Evolutionary conservation across 2,888 invertebrate species (phyloP), one percentile per base, ranked within the genome.

Genomic region (Xestia rhomboidea): DNA sequence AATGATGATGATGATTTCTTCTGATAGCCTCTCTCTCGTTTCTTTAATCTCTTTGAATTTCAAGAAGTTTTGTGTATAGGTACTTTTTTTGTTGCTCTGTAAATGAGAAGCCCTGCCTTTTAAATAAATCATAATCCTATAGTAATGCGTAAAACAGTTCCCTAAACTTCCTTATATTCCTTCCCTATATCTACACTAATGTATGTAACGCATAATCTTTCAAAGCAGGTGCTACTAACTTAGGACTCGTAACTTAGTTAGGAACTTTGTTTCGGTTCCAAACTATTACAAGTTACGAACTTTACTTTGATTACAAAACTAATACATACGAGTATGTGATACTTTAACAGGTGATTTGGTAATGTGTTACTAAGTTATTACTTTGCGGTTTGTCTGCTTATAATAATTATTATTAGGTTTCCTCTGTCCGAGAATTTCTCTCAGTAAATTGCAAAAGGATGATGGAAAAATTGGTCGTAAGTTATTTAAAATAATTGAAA

Each of bases 281-380:
- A 82, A 82, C 82, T 82, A 69, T 86, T 77, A 86, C 60, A 72
- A 69, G 83, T 83, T 69, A 41, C 21, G 13, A 83, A 83, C 77
- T 49, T 80, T 64, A 83, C 71, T 83, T 86, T 82, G 82, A 82
- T 82, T 77, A 83, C 78, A 27, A 86, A 82, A 82, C 82, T 86
- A 83, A 7, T 60, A 86, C 77, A 76, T 76, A 41, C 41, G 41
- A 41, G 41, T 41, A 41, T 66, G 51, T 71, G 60, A 62, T 83
- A 86, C 63, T 62, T 38, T 30, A 49, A 49, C 62, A 86, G 86
- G 78, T 82, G 60, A 68, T 77, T 49, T 24, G n/a, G 68, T 82
- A 66, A 72, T 63, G 68, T 21, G 10, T 64, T 64, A 64, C 13
- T 71, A 51, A 86, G 68, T 72, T 49, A 77, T 77, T 60, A 44